These are phyloP conservation scores for Charadrius vociferus DNA, from an alignment of 2,113 vertebrate genomes.

Conservation along the genomic window DNA sequence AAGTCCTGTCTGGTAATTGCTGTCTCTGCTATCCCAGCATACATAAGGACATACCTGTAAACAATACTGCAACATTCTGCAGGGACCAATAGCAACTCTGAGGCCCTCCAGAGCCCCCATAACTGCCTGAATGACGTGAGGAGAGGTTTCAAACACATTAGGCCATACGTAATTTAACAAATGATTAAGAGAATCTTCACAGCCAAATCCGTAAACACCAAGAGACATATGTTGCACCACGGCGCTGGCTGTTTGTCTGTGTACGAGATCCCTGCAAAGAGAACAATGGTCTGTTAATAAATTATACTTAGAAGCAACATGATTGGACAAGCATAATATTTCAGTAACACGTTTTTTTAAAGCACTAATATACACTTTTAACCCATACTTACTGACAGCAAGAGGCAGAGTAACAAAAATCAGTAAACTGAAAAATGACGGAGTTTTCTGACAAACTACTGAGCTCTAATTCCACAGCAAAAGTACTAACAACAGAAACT, in stretches of 20 bases:
- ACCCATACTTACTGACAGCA: not conserved
- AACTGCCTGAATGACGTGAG: constrained; percentile 97
- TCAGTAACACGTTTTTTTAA: not conserved
- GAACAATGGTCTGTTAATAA: not conserved
- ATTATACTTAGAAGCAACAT: not conserved
- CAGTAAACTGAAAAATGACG: not conserved
- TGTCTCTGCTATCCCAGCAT: not conserved
- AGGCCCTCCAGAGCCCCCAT: constrained; percentile 98
- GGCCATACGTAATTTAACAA: constrained; percentile 98
- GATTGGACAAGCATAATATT: not conserved
- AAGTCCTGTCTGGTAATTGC: not conserved
- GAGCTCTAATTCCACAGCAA: not conserved
- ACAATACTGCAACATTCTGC: constrained; percentile 98
- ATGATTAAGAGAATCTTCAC: constrained; percentile 96
- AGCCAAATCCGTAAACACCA: constrained; percentile 97
- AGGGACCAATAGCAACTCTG: constrained; percentile 94
- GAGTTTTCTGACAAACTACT: not conserved
- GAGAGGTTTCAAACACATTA: constrained; percentile 97
- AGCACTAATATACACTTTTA: not conserved
- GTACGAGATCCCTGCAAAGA: constrained; percentile 90
- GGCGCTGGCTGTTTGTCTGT: constrained; percentile 94
- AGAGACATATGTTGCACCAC: constrained; percentile 99
- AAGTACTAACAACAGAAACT: not conserved
- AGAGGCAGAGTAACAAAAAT: not conserved
- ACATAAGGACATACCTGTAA: constrained; percentile 82